Evolutionary conservation across 1,140 invertebrate species (phyloP).

Genomic region (Camponotus vicinus): DNA sequence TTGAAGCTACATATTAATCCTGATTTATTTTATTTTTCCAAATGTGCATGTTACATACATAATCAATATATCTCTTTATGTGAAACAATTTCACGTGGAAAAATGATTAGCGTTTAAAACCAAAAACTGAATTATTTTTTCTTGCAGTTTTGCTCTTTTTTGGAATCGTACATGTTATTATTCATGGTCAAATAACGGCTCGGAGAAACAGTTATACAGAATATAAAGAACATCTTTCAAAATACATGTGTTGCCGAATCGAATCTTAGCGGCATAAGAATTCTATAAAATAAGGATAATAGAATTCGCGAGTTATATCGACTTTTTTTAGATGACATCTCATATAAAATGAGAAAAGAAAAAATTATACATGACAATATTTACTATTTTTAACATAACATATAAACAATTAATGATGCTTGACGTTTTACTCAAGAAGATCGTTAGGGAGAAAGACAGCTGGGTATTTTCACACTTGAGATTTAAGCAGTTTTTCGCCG

Average conservation of each 20-base stretch:
- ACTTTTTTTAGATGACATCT: background rate
- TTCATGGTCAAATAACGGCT: conserved; percentile 8
- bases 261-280: background rate
- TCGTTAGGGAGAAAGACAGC: conserved; percentile 48
- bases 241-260: background rate
- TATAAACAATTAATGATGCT: conserved; percentile 33
- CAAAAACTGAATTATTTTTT: background rate
- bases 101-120: background rate
- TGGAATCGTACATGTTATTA: background rate
- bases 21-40: conserved; percentile 9
- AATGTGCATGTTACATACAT: background rate
- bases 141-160: background rate
- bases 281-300: background rate
- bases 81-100: background rate
- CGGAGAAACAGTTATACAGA: background rate
- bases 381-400: background rate
- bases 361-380: background rate
- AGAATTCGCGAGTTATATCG: background rate
- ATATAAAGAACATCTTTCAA: conserved; percentile 1
- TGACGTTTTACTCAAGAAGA: conserved; percentile 47
- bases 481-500: conserved; percentile 60
- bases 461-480: conserved; percentile 58
- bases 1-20: too few species aligned
- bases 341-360: background rate
- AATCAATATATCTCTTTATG: background rate